phyloP scores from a whole-genome alignment of 2,113 vertebrate genomes.

The Percina caprodes region DNA sequence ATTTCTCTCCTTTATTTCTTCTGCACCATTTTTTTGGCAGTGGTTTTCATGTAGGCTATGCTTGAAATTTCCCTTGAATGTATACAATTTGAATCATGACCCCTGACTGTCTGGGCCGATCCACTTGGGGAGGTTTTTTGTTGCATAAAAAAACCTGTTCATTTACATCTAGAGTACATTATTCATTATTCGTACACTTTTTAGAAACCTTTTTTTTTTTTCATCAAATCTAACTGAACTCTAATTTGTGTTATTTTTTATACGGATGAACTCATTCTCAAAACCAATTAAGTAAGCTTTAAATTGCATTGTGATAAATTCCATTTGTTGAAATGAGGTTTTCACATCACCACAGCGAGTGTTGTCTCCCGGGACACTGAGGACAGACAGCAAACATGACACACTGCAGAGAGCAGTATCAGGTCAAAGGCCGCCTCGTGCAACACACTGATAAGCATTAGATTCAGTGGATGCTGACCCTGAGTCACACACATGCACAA shows the following conservation, averaged over 20 bases:
- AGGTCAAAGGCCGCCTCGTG: slow-evolving; percentile 25
- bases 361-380: neutral
- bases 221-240: too few relatives aligned
- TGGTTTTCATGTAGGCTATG: too few relatives aligned
- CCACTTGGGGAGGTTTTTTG: too few relatives aligned
- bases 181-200: too few relatives aligned
- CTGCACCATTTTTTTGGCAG: too few relatives aligned
- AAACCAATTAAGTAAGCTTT: neutral
- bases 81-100: too few relatives aligned
- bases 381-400: neutral
- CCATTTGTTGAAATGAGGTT: neutral
- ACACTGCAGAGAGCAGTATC: neutral
- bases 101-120: too few relatives aligned
- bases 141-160: too few relatives aligned
- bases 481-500: neutral
- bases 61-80: too few relatives aligned
- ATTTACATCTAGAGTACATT: too few relatives aligned
- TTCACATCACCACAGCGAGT: neutral
- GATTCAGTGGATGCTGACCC: neutral
- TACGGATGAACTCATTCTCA: neutral
- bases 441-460: neutral
- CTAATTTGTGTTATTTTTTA: neutral
- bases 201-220: too few relatives aligned
- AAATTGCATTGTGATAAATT: neutral
- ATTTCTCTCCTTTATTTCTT: too few relatives aligned